A percentile compares a stretch with the other conserved stretches of the same genome.
Evolutionary conservation across 2,888 invertebrate genomes (phyloP).

Genomic region (Lasius platythorax): DNA sequence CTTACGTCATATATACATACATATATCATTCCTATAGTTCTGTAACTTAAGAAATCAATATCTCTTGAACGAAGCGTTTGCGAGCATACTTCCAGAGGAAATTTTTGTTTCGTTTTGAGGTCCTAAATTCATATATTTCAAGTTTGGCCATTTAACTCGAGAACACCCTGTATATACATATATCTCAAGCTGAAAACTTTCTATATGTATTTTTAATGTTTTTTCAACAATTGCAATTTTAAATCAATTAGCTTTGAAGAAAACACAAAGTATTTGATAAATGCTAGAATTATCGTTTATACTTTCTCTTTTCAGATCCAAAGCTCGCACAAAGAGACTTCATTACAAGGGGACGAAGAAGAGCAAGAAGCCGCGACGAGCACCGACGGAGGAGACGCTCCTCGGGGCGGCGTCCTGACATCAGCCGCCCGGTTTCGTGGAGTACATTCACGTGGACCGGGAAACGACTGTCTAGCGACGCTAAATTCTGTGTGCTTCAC

Average conservation of each 20-base stretch:
- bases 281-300: not conserved
- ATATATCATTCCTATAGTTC: no score
- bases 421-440: conserved; percentile 94
- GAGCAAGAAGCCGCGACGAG: conserved; percentile 85
- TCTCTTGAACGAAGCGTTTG: no score
- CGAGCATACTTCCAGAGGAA: no score
- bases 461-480: conserved; percentile 92
- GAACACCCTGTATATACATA: no score
- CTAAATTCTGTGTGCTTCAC: conserved; percentile 79
- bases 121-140: no score
- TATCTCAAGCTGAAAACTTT: not conserved
- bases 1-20: no score
- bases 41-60: no score
- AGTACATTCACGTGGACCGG: conserved; percentile 96
- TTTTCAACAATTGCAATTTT: not conserved
- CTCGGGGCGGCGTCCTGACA: conserved; percentile 94
- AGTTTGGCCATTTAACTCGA: no score
- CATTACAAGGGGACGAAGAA: conserved; percentile 86
- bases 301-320: conserved; percentile 84
- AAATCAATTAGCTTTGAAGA: not conserved
- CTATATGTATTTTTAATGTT: not conserved
- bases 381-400: conserved; percentile 91
- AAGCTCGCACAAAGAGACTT: conserved; percentile 87
- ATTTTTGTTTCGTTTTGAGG: no score
- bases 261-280: no score